A percentile compares a stretch with the other conserved stretches of the same genome.
phyloP scores from a whole-genome alignment of 2,888 invertebrate species.

The Acanthosepion esculentum region DNA sequence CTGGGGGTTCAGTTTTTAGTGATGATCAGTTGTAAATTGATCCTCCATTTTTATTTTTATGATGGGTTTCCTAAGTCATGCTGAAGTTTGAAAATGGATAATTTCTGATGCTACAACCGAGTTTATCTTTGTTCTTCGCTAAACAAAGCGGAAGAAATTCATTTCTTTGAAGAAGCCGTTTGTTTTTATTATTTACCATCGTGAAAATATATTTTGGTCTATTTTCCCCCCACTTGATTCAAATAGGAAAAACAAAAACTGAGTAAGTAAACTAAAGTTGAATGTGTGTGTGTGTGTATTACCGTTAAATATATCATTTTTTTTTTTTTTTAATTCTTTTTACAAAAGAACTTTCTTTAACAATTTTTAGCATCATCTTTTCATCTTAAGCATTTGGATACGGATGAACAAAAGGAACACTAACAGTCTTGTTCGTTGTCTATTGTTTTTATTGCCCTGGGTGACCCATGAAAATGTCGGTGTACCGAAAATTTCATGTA shows the following conservation, averaged over 20 bases:
- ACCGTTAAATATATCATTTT: too few species aligned
- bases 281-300: too few species aligned
- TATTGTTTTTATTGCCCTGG: background rate
- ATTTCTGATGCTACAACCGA: background rate
- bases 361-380: background rate
- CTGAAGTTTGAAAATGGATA: background rate
- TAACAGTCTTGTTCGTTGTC: background rate
- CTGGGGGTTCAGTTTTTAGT: background rate
- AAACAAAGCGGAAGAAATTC: background rate
- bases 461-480: background rate
- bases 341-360: too few species aligned
- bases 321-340: too few species aligned
- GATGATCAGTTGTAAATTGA: background rate
- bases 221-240: background rate
- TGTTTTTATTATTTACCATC: background rate
- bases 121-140: constrained; percentile 49
- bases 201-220: background rate
- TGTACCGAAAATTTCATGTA: background rate
- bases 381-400: background rate
- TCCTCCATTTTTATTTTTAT: background rate
- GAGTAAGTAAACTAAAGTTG: too few species aligned
- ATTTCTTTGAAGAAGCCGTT: background rate
- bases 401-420: background rate
- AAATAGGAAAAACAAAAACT: background rate
- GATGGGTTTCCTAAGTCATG: background rate